These are phyloP conservation scores for Mus spicilegus DNA, from an alignment of 2,113 vertebrate genomes.

Conservation along the genomic window DNA sequence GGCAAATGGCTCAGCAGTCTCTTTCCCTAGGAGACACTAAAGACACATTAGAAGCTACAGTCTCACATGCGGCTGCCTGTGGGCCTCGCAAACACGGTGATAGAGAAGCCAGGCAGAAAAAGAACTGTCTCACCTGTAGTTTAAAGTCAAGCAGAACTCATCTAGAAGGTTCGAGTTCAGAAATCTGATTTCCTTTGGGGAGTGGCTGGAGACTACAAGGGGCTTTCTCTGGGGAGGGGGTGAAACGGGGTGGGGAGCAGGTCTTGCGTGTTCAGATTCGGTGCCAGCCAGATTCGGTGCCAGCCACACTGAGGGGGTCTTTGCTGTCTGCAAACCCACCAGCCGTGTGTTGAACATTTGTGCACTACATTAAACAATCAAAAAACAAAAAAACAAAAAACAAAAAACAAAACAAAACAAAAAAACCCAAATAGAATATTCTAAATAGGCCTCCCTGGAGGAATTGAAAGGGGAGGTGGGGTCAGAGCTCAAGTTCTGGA, in stretches of 20 bases:
- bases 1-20: neutral
- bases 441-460: accelerated
- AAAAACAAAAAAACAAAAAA: too few relatives aligned
- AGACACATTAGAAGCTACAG: neutral
- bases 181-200: neutral
- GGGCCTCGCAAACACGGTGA: neutral
- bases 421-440: neutral
- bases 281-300: neutral
- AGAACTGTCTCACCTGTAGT: neutral
- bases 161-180: neutral
- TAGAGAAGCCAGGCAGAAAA: neutral
- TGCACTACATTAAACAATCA: neutral
- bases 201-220: neutral
- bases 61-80: neutral
- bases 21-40: neutral
- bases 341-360: accelerated
- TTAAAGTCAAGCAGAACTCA: neutral
- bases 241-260: neutral
- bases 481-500: neutral
- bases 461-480: accelerated
- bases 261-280: neutral
- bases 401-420: too few relatives aligned
- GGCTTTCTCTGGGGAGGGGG: neutral
- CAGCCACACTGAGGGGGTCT: neutral
- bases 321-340: neutral